These are phyloP conservation scores for Orchesellides sinensis DNA, from an alignment of 2,888 invertebrate species.

Conservation along the genomic window DNA sequence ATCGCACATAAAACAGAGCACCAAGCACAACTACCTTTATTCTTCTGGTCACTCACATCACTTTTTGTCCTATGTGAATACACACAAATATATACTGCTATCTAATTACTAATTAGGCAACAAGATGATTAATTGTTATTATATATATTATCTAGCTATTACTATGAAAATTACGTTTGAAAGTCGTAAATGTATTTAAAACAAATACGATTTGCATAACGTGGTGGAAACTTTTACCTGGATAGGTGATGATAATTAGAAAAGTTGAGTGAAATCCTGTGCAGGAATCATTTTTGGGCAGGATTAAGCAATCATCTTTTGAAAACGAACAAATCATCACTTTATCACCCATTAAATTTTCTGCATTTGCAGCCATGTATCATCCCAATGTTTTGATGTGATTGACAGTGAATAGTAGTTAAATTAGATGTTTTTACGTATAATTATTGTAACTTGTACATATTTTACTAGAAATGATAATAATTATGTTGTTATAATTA, in stretches of 20 bases:
- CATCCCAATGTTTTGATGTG: slow-evolving; percentile 50
- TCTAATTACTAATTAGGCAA: neutral
- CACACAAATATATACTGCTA: neutral
- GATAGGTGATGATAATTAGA: slow-evolving; percentile 29
- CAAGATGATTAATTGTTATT: neutral
- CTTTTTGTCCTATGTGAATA: slow-evolving; percentile 31
- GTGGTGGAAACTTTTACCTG: slow-evolving; percentile 62
- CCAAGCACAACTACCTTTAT: slow-evolving; percentile 42
- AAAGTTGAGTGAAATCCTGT: neutral
- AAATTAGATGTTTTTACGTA: slow-evolving; percentile 10
- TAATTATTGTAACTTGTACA: too few relatives aligned
- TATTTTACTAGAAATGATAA: slow-evolving; percentile 9
- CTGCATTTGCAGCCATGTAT: slow-evolving; percentile 5
- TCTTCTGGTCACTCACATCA: slow-evolving; percentile 53
- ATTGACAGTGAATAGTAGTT: slow-evolving; percentile 45
- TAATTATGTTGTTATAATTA: neutral
- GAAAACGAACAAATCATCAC: slow-evolving; percentile 1
- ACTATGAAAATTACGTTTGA: neutral
- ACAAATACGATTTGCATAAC: slow-evolving; percentile 12
- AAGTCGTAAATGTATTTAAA: neutral
- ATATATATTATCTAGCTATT: neutral
- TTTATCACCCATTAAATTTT: neutral
- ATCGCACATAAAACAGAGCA: slow-evolving; percentile 36
- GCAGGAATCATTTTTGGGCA: neutral
- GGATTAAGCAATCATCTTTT: neutral